A percentile compares a stretch with the other conserved stretches of the same genome.
These are phyloP conservation scores for Folsomia manolachei DNA, from an alignment of 2,888 invertebrate species.

Conservation along the genomic window DNA sequence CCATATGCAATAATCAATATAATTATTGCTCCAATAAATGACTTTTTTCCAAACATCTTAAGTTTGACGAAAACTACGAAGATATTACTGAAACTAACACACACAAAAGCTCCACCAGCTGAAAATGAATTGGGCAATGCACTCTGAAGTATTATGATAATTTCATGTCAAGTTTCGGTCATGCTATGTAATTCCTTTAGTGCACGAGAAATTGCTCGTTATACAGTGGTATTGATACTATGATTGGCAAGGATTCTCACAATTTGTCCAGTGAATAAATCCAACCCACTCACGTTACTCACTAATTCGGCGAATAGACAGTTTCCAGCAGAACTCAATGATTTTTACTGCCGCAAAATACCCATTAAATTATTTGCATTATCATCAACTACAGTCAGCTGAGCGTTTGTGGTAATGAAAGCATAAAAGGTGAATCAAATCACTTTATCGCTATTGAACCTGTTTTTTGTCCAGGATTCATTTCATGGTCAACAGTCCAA, in stretches of 20 bases:
- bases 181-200: too few relatives aligned
- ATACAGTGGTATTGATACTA: not conserved
- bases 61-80: too few relatives aligned
- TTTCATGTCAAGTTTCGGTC: too few relatives aligned
- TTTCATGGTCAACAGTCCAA: not conserved
- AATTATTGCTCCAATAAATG: not conserved
- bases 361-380: not conserved
- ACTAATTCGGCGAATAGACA: not conserved
- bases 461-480: not conserved
- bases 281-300: not conserved
- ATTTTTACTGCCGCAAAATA: not conserved
- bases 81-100: too few relatives aligned
- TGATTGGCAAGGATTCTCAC: not conserved
- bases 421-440: not conserved
- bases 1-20: conserved; percentile 1
- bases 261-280: not conserved
- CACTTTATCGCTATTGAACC: not conserved
- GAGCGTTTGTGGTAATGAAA: not conserved
- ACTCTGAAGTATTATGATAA: too few relatives aligned
- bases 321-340: too few relatives aligned
- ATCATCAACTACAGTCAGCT: not conserved
- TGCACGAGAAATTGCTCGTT: too few relatives aligned
- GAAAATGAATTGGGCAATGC: too few relatives aligned
- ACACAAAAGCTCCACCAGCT: too few relatives aligned
- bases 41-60: conserved; percentile 9